Conservation (phyloP, 2,797 vertebrate species). For the Cyprinella venusta region DNA sequence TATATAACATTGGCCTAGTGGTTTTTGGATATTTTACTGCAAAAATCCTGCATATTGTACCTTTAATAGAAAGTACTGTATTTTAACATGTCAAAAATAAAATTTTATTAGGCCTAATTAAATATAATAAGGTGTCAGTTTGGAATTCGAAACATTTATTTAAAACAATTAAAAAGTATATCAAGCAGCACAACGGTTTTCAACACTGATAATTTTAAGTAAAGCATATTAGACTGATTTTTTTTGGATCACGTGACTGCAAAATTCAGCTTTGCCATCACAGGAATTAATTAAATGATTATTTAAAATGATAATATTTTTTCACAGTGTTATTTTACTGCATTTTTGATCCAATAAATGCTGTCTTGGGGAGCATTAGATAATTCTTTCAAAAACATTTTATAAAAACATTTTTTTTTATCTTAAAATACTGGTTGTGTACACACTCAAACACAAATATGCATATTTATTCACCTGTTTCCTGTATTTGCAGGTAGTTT, state of each 20-base stretch:
- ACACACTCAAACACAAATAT: too few species aligned
- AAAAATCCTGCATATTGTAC: too few species aligned
- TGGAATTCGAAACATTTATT: background rate
- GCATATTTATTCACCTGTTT: background rate
- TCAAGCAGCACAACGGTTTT: too few species aligned
- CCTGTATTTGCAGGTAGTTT: background rate
- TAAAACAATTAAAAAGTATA: background rate
- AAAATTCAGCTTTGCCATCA: background rate
- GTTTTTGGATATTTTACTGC: too few species aligned
- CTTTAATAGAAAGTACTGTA: background rate
- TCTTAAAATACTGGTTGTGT: too few species aligned
- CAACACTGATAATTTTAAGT: background rate
- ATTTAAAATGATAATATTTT: too few species aligned
- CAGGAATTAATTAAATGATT: background rate
- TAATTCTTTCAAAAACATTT: too few species aligned
- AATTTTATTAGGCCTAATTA: background rate
- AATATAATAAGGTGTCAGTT: background rate
- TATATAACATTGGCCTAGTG: too few species aligned
- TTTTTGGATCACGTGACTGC: background rate
- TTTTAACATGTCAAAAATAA: background rate
- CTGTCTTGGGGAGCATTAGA: too few species aligned
- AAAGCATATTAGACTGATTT: background rate
- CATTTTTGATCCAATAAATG: too few species aligned
- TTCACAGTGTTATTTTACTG: too few species aligned
- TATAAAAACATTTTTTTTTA: too few species aligned